Evolutionary conservation across 1,140 invertebrate species (phyloP).

Genomic region (Neodiprion pinetum): DNA sequence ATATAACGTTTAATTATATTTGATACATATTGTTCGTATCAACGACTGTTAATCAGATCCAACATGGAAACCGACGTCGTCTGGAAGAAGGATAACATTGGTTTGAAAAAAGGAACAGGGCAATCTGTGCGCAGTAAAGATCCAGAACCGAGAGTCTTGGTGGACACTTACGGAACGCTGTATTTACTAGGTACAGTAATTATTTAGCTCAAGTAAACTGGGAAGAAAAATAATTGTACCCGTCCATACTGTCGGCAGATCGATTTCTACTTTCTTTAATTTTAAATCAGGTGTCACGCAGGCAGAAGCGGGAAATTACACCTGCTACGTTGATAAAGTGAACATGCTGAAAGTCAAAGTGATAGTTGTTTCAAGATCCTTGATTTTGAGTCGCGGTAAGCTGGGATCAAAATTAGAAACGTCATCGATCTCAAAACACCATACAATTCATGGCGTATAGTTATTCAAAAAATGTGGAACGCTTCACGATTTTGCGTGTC

Average conservation of each 20-base stretch:
- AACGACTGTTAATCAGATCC: slow-evolving; percentile 41
- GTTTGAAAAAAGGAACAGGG: slow-evolving; percentile 53
- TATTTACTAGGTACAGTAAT: slow-evolving; percentile 56
- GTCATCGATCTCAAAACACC: background rate
- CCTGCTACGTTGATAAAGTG: slow-evolving; percentile 61
- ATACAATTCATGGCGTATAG: background rate
- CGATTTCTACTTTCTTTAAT: slow-evolving; percentile 9
- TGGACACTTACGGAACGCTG: slow-evolving; percentile 65
- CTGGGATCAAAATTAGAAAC: background rate
- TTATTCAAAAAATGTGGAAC: slow-evolving; percentile 77
- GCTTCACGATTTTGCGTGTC: slow-evolving; percentile 90
- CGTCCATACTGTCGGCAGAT: background rate
- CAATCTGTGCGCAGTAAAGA: slow-evolving; percentile 53
- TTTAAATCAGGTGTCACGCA: slow-evolving; percentile 55
- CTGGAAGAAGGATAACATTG: slow-evolving; percentile 59
- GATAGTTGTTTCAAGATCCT: slow-evolving; percentile 57
- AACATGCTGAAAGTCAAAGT: slow-evolving; percentile 62
- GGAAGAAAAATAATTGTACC: background rate
- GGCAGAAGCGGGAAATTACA: slow-evolving; percentile 65
- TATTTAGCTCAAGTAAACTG: background rate
- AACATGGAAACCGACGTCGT: slow-evolving; percentile 53
- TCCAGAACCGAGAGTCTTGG: slow-evolving; percentile 56
- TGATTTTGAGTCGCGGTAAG: slow-evolving; percentile 57
- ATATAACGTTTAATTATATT: background rate
- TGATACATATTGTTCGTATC: slow-evolving; percentile 13